A percentile compares a stretch with the other conserved stretches of the same genome.
These are phyloP conservation scores for Tapera naevia DNA, from an alignment of 2,797 vertebrate species.

Conservation along the genomic window DNA sequence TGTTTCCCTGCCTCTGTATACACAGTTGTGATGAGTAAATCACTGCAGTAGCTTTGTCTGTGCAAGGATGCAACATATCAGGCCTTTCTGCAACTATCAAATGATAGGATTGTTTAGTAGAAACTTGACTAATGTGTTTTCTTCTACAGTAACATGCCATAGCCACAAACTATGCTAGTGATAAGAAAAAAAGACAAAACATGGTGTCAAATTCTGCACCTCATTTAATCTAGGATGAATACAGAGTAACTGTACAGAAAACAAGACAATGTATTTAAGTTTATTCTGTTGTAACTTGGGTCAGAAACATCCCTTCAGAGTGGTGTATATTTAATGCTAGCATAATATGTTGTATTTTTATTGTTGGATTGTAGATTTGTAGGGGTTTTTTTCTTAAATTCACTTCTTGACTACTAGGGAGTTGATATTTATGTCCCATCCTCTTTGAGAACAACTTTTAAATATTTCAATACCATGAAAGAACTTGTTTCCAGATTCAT, in stretches of 20 bases:
- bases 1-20: neutral
- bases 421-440: neutral
- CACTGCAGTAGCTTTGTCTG: neutral
- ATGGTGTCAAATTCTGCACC: neutral
- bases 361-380: neutral
- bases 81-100: neutral
- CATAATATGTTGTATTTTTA: neutral
- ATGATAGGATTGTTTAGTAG: neutral
- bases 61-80: neutral
- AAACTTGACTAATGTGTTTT: neutral
- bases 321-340: neutral
- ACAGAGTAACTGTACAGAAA: neutral
- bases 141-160: neutral
- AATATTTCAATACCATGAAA: constrained; percentile 18
- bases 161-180: neutral
- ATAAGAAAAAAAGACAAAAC: neutral
- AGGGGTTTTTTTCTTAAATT: neutral
- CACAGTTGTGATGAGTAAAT: neutral
- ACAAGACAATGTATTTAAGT: neutral
- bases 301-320: neutral
- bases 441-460: neutral
- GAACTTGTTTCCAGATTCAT: neutral
- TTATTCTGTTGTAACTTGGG: neutral
- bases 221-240: neutral
- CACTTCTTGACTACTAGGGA: neutral